Evolutionary conservation across 2,113 vertebrate genomes (phyloP).

Genomic region (Sinocyclocheilus rhinocerous): DNA sequence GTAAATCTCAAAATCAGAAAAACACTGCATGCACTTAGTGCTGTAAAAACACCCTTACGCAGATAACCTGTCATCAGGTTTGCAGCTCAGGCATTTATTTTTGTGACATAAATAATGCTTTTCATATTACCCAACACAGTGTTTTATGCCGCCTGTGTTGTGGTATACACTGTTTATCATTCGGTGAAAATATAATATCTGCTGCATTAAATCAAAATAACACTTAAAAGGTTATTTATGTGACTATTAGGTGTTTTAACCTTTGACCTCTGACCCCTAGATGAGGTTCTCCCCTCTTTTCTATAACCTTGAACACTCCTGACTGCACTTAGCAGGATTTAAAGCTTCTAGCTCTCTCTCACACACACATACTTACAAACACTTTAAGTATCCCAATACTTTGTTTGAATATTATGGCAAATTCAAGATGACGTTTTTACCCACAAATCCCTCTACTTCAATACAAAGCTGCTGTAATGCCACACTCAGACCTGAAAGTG

Average conservation of each 20-base stretch:
- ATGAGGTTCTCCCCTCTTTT: neutral
- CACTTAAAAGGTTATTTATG: neutral
- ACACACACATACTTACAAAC: neutral
- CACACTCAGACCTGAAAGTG: neutral
- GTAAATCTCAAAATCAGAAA: constrained; percentile 28
- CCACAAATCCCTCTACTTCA: neutral
- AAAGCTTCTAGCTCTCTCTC: neutral
- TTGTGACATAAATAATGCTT: constrained; percentile 8
- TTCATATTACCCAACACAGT: neutral
- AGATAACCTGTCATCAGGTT: neutral
- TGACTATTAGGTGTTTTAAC: neutral
- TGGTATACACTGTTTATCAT: neutral
- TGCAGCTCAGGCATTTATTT: neutral
- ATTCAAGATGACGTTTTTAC: constrained; percentile 10
- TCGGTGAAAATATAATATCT: neutral
- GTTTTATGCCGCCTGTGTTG: neutral
- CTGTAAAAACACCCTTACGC: constrained; percentile 26
- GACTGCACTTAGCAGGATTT: neutral
- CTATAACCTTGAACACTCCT: neutral
- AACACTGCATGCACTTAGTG: neutral
- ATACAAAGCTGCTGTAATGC: neutral
- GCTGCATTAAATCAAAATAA: constrained; percentile 9
- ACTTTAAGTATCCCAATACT: too few relatives aligned
- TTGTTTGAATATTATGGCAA: neutral
- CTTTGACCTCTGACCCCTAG: neutral